A percentile compares a stretch with the other conserved stretches of the same genome.
Conservation (phyloP, 2,113 vertebrate genomes). For the Entomyzon cyanotis region DNA sequence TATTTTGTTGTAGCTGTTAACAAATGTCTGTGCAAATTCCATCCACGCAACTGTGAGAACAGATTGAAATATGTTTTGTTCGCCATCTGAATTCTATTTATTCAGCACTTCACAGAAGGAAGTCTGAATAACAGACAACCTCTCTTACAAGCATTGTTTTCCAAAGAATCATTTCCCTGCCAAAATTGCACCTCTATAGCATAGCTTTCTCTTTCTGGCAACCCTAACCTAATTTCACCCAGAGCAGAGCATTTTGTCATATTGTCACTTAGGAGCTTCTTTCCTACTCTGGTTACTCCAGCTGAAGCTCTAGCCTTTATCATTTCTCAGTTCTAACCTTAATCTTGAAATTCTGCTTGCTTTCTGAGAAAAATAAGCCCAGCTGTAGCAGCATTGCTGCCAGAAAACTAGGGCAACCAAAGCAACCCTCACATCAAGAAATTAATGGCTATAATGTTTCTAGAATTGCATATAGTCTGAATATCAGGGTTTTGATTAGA, state of each 20-base stretch:
- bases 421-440: background rate
- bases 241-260: background rate
- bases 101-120: background rate
- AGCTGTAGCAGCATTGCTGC: background rate
- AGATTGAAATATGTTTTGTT: slow-evolving; percentile 18
- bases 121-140: background rate
- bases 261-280: background rate
- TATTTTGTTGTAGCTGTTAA: background rate
- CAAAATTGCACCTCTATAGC: background rate
- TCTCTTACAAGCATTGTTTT: background rate
- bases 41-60: background rate
- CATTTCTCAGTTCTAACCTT: background rate
- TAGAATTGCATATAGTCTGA: background rate
- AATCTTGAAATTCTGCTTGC: background rate
- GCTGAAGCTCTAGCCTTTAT: background rate
- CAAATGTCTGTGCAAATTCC: background rate
- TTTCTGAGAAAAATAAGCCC: background rate
- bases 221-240: background rate
- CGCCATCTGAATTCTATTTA: background rate
- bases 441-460: background rate
- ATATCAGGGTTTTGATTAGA: background rate
- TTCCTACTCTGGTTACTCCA: background rate
- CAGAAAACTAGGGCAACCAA: background rate
- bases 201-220: background rate
- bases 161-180: background rate